A percentile compares a stretch with the other conserved stretches of the same genome.
These are phyloP conservation scores for Trilocha varians DNA, from an alignment of 2,888 invertebrate species.

Conservation along the genomic window DNA sequence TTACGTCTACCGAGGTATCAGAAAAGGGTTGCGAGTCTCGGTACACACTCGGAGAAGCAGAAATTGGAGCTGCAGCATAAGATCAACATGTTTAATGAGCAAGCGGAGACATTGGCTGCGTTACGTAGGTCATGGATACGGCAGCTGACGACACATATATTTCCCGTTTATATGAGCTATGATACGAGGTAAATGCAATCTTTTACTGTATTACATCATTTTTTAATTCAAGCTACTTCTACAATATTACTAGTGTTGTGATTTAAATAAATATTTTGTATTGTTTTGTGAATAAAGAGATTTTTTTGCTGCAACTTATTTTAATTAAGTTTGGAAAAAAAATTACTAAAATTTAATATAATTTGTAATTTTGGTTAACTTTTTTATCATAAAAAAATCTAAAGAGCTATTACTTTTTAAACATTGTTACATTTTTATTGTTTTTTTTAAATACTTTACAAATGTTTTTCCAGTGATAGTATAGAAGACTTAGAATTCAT, in stretches of 20 bases:
- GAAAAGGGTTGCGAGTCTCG: constrained; percentile 50
- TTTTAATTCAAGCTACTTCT: no score
- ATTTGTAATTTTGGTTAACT: no score
- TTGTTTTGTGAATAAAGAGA: no score
- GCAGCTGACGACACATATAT: constrained; percentile 59
- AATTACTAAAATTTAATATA: no score
- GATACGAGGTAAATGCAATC: constrained; percentile 62
- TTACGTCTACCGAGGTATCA: constrained; percentile 56
- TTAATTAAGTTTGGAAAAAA: no score
- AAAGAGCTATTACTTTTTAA: no score
- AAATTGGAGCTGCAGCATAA: constrained; percentile 43
- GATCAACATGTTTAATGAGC: constrained; percentile 38
- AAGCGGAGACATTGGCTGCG: constrained; percentile 41
- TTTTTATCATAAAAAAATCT: not conserved
- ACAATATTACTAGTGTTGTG: no score
- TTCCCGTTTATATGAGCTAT: constrained; percentile 64
- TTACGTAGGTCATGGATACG: constrained; percentile 52
- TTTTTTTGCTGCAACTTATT: no score
- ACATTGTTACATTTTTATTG: no score
- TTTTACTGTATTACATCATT: no score
- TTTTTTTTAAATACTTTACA: no score
- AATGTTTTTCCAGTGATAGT: constrained; percentile 72
- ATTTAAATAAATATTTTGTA: no score
- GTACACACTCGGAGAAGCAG: constrained; percentile 45
- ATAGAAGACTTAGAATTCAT: constrained; percentile 85